These are phyloP conservation scores for Anoplolepis gracilipes DNA, from an alignment of 1,140 invertebrate genomes.

Conservation along the genomic window DNA sequence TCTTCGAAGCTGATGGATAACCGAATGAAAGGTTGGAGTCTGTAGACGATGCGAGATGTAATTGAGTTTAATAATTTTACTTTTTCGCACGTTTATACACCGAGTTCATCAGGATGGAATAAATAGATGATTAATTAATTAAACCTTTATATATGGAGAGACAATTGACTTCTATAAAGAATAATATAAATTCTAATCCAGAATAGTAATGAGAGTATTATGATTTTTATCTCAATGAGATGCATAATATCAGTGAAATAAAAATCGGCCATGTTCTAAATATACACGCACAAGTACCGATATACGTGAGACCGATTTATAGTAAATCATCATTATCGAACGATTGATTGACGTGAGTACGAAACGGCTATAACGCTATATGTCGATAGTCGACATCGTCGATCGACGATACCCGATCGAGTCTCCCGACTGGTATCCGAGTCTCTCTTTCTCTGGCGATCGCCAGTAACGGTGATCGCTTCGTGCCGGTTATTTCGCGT, in stretches of 20 bases:
- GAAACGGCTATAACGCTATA: neutral
- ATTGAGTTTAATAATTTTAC: neutral
- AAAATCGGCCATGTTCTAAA: slow-evolving; percentile 15
- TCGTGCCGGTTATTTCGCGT: slow-evolving; percentile 21
- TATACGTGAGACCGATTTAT: neutral
- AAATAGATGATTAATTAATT: neutral
- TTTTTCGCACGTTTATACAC: neutral
- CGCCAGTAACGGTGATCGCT: slow-evolving; percentile 34
- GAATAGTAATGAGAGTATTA: neutral
- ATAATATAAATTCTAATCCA: neutral
- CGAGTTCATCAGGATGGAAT: neutral
- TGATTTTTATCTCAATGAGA: neutral
- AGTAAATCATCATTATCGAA: slow-evolving; percentile 19
- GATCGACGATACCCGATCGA: slow-evolving; percentile 10
- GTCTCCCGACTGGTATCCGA: too few relatives aligned
- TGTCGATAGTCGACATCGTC: neutral
- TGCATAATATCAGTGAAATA: neutral
- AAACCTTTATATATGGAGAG: neutral
- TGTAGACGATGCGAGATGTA: neutral
- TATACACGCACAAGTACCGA: neutral
- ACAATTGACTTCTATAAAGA: neutral
- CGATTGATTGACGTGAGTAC: slow-evolving; percentile 1
- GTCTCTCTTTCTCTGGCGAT: slow-evolving; percentile 9
- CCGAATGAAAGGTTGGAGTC: neutral
- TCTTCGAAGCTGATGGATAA: neutral